Percentiles rank a stretch among this genome's conserved stretches.
These are phyloP conservation scores for Neodon shergylaensis DNA, from an alignment of 2,113 vertebrate genomes.

Conservation along the genomic window DNA sequence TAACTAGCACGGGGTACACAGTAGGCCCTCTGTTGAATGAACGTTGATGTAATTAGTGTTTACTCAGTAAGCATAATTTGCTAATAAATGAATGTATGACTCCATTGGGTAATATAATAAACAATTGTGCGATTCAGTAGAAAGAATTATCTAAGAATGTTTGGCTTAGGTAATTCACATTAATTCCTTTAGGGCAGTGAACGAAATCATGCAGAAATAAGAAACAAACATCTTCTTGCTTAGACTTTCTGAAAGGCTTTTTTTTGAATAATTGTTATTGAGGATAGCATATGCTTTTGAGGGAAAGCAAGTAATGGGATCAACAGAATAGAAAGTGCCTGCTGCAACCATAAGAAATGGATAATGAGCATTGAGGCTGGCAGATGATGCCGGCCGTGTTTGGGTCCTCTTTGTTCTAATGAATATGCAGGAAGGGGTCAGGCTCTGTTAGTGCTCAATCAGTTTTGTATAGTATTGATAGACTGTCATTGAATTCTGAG, in stretches of 20 bases:
- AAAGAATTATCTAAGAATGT: constrained; percentile 5
- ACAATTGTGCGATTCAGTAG: background rate
- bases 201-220: constrained; percentile 44
- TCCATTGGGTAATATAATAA: background rate
- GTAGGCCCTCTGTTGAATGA: background rate
- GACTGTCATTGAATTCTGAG: background rate
- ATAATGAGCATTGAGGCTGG: fast-evolving
- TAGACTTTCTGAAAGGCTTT: background rate
- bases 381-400: fast-evolving
- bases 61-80: background rate
- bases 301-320: background rate
- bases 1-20: background rate
- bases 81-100: background rate
- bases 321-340: background rate
- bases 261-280: background rate
- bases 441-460: background rate
- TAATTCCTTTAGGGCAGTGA: background rate
- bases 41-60: background rate
- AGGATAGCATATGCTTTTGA: background rate
- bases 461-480: background rate
- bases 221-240: background rate
- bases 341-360: background rate
- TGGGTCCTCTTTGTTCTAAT: background rate
- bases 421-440: background rate
- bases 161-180: constrained; percentile 13